Base-by-base conservation (phyloP, 2,113 vertebrate genomes). In the Nematolebias whitei region DNA sequence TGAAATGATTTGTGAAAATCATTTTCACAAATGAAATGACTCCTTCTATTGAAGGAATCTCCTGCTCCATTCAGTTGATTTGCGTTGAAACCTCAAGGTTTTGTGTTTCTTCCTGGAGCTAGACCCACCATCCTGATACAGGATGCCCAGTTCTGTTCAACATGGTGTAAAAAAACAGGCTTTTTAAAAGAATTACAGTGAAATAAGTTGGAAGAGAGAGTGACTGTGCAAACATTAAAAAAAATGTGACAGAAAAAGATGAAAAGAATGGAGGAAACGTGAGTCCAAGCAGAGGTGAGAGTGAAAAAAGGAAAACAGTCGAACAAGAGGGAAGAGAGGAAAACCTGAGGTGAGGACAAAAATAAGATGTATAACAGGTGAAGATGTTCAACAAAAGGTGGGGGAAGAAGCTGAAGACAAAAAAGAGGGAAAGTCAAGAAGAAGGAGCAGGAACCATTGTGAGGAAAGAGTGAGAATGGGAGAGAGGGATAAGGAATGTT, bases 391-490 rank as follows among this genome's bases (percentile, higher is more conserved):
- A 44, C 12, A 50, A 22, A 38, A 4, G 20, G 2, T 5, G 11
- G 29, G 19, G n/a, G 11, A 53, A 18, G 13, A 19, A 13, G 18
- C 18, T 20, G n/a, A 26, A 12, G 18, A 40, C 14, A 40, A 55
- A 47, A 29, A 58, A 45, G 1, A 56, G 48, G 18, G 19, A 50
- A 13, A 14, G 12, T 1, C 3, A 16, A 50, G 20, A 39, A 59
- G 16, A 15, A 24, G 12, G 4, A 24, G 5, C 16, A 38, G 60
- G 26, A 12, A 15, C 29, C 52, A 18, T 52, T 22, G 35, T 22
- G 23, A 63, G 26, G 26, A 20, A 8, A 12, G 29, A 49, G 76
- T 57, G 45, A 29, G 43, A 63, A 12, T 29, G 45, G 16, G 15
- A 29, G 47, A 66, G 12, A 38, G 45, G 16, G 16, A 44, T 44